Evolutionary conservation across 2,113 vertebrate species (phyloP).

Genomic region (Ceyx cyanopectus): DNA sequence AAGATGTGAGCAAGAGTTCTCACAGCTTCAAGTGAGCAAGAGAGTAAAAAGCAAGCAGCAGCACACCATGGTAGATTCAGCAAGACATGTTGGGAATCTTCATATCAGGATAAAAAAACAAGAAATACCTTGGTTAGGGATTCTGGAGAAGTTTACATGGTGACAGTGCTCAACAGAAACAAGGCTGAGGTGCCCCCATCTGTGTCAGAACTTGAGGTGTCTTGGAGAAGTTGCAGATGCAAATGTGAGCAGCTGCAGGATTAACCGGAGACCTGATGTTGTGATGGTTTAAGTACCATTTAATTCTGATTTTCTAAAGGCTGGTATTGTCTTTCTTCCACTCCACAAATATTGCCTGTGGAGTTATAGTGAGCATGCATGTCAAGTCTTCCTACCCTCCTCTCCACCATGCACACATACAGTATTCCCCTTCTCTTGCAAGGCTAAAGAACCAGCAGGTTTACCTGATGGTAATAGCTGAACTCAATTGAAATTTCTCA

Average conservation of each 20-base stretch:
- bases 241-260: not conserved
- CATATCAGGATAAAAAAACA: not conserved
- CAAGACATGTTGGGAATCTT: not conserved
- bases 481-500: not conserved
- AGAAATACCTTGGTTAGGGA: not conserved
- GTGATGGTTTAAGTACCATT: not conserved
- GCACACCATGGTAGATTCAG: not conserved
- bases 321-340: not conserved
- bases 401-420: not conserved
- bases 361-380: not conserved
- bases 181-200: not conserved
- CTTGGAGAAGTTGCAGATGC: not conserved
- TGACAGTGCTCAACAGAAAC: not conserved
- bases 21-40: not conserved
- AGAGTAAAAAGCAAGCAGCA: not conserved
- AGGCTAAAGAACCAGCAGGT: not conserved
- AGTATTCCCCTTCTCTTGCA: not conserved
- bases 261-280: not conserved
- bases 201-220: not conserved
- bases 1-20: not conserved
- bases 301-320: not conserved
- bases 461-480: not conserved
- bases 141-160: not conserved
- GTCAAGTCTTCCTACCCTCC: not conserved
- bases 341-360: not conserved